phyloP scores from a whole-genome alignment of 2,888 invertebrate genomes.

The Tribolium freemani region DNA sequence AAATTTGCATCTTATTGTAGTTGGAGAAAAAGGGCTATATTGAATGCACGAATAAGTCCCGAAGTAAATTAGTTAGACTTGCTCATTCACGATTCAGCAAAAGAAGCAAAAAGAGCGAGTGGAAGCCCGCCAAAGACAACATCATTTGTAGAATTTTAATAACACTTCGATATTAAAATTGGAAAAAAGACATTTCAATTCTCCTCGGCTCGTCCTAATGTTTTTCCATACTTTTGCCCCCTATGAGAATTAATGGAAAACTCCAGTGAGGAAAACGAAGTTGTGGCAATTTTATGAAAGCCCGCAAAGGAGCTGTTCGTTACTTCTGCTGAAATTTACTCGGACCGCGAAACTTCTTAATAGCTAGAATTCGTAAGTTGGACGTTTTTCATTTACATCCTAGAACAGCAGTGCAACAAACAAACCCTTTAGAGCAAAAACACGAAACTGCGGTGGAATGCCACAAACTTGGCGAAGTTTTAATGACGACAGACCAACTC shows the following conservation, averaged over 20 bases:
- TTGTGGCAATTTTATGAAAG: slow-evolving; percentile 15
- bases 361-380: slow-evolving; percentile 8
- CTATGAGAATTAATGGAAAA: slow-evolving; percentile 2
- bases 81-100: slow-evolving; percentile 14
- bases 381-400: slow-evolving; percentile 12
- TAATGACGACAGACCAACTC: neutral
- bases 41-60: slow-evolving; percentile 29
- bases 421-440: neutral
- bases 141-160: slow-evolving; percentile 37
- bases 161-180: slow-evolving; percentile 15
- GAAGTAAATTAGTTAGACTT: slow-evolving; percentile 32
- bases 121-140: slow-evolving; percentile 23
- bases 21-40: slow-evolving; percentile 7
- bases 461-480: neutral
- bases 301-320: slow-evolving; percentile 13
- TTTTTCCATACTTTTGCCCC: too few species aligned
- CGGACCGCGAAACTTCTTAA: slow-evolving; percentile 11
- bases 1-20: slow-evolving; percentile 34
- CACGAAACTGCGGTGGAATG: neutral
- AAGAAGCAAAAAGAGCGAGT: slow-evolving; percentile 19
- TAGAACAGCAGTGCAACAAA: neutral
- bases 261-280: neutral
- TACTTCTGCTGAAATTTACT: neutral
- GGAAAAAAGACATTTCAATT: slow-evolving; percentile 2
- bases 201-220: neutral